A percentile compares a stretch with the other conserved stretches of the same genome.
Evolutionary conservation across 2,888 invertebrate genomes (phyloP).

Genomic region (Pristionchus exspectatus): DNA sequence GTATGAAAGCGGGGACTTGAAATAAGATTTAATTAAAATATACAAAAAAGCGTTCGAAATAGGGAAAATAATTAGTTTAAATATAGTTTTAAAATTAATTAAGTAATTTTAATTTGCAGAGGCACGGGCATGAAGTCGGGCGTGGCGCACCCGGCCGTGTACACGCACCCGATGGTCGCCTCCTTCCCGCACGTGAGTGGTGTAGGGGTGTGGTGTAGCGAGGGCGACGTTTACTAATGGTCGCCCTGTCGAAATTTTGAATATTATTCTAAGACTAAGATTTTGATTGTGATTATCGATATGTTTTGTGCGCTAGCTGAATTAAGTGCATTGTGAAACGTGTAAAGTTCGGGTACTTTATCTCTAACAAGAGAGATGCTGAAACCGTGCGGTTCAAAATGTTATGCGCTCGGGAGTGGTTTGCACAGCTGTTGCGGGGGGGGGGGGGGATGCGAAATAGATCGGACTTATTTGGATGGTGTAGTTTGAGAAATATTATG

Average conservation of each 20-base stretch:
- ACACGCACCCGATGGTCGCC: conserved; percentile 78
- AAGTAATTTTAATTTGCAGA: conserved; percentile 58
- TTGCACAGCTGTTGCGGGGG: neutral
- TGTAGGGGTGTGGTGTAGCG: neutral
- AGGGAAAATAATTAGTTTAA: neutral
- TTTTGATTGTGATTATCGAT: too few species aligned
- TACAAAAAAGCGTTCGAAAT: too few species aligned
- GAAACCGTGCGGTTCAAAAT: neutral
- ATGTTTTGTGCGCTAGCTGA: too few species aligned
- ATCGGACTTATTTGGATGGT: neutral
- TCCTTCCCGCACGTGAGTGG: conserved; percentile 74
- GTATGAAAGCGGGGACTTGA: neutral
- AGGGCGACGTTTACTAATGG: neutral
- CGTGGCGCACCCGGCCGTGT: conserved; percentile 78
- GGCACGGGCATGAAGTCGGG: conserved; percentile 79
- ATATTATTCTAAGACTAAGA: too few species aligned
- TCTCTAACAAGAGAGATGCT: neutral
- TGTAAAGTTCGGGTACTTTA: neutral
- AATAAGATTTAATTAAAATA: neutral
- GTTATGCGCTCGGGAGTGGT: neutral
- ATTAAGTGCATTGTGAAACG: too few species aligned
- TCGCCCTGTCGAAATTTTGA: too few species aligned
- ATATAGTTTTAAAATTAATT: neutral
- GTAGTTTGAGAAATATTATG: neutral
- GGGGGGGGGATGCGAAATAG: neutral